Base-by-base conservation (phyloP, 2,888 invertebrate genomes). In the Eutolmus rufibarbis region DNA sequence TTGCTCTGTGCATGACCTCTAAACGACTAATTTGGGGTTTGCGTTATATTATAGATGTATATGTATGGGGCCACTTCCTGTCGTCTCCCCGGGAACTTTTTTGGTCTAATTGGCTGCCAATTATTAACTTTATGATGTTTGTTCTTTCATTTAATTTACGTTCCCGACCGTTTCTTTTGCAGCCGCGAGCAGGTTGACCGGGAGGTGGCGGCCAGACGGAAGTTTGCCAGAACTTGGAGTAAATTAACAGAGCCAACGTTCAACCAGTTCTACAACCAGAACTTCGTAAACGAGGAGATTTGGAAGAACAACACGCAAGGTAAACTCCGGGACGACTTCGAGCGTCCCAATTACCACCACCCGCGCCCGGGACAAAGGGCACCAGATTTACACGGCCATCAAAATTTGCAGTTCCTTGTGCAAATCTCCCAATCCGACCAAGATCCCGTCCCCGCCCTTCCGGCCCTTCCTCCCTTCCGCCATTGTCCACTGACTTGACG, bases 151-250 rank as follows among this genome's bases (percentile, higher is more conserved):
- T 79, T 79, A 40, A 31, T 40, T 77, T 40, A 12, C 12, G 40
- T 40, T 40, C 40, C n/a, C n/a, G n/a, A 34, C 31, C n/a, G 34
- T 40, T 77, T 77, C 34, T 34, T 66, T 28, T 87, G 40, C 74
- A 98, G 92, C 16, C 91, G 91, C 88, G 92, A 92, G 34, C 90
- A 91, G 89, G 91, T 91, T 40, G 90, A 90, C 79, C 90, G 89
- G 89, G 92, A 92, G 88, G 90, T 91, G 86, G 90, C 89, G 57
- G 90, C 92, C 0, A 91, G 92, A 9, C 90, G 91, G 14, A 91
- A 90, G 88, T 92, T 91, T 90, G 89, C 90, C 4, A 88, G 89
- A 28, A 90, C 90, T 85, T 92, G 92, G 92, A 89, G 89, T 0
- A 89, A 90, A 86, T 87, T 92, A 56, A 89, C 89, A 3, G 90